phyloP scores from a whole-genome alignment of 2,888 invertebrate species.

The Lutraria lutraria region DNA sequence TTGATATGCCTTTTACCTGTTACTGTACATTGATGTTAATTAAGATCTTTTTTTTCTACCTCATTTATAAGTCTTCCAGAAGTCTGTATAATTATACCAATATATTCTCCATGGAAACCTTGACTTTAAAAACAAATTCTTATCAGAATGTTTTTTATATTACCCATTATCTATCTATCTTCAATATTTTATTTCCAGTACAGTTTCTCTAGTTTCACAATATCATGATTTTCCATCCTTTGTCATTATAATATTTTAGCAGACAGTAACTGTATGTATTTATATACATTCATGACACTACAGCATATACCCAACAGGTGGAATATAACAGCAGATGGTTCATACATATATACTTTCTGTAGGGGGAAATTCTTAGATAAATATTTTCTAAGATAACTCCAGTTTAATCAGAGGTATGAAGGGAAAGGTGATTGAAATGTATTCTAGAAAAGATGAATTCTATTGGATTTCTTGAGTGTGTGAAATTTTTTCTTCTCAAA shows the following conservation, averaged over 20 bases:
- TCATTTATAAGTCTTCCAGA: background rate
- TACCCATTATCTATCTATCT: background rate
- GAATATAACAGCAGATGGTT: conserved; percentile 4
- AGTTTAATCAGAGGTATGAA: conserved; percentile 27
- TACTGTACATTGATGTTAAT: background rate
- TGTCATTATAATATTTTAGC: background rate
- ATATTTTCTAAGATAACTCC: conserved; percentile 44
- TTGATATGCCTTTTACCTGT: background rate
- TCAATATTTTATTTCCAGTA: background rate
- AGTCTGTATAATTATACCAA: background rate
- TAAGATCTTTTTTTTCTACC: background rate
- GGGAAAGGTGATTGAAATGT: conserved; percentile 31
- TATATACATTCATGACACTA: background rate
- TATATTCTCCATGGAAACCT: conserved; percentile 6
- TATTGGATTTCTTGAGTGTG: conserved; percentile 39
- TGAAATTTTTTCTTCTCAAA: background rate
- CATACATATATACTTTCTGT: background rate
- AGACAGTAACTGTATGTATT: background rate
- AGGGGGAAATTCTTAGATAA: conserved; percentile 36
- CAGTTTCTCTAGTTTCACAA: background rate
- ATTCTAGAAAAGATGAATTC: conserved; percentile 9
- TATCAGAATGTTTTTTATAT: background rate
- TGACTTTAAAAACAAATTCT: background rate
- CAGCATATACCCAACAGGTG: background rate
- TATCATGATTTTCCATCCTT: background rate